Percentiles rank a stretch among this genome's conserved stretches.
Conservation (phyloP, 2,113 vertebrate species). For the Nansenia antarctica region DNA sequence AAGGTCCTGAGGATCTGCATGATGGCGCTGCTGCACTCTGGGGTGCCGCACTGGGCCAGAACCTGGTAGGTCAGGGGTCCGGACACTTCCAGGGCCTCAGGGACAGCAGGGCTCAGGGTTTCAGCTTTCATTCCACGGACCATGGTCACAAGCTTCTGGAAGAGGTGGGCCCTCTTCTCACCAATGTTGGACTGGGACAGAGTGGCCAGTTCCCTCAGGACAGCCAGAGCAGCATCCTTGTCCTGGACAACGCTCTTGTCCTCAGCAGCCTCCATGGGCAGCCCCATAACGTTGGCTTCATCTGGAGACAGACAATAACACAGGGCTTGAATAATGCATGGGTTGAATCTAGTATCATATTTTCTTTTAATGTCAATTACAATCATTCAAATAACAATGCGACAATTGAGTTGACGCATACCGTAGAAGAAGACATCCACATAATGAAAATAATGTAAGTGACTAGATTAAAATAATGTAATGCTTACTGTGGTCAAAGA, state of each 20-base stretch:
- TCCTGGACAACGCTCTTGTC: slow-evolving; percentile 71
- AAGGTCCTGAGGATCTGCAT: slow-evolving; percentile 82
- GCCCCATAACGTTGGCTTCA: slow-evolving; percentile 61
- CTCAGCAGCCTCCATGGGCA: slow-evolving; percentile 80
- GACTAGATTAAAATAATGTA: no score
- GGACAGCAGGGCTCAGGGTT: slow-evolving; percentile 65
- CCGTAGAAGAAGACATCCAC: no score
- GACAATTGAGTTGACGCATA: no score
- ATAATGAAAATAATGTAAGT: background rate
- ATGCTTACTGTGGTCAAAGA: slow-evolving; percentile 82
- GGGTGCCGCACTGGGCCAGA: slow-evolving; percentile 88
- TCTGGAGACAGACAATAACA: slow-evolving; percentile 66
- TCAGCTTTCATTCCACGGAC: slow-evolving; percentile 79
- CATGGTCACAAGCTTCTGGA: slow-evolving; percentile 82
- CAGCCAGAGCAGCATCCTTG: slow-evolving; percentile 73
- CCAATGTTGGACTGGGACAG: slow-evolving; percentile 80
- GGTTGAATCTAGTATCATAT: no score
- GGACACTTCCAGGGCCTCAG: slow-evolving; percentile 61
- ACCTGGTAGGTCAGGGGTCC: slow-evolving; percentile 85
- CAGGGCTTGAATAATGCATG: no score
- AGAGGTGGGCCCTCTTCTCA: slow-evolving; percentile 82
- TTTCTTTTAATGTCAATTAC: background rate
- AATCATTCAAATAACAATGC: no score
- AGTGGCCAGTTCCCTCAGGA: slow-evolving; percentile 79
- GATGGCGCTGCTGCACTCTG: slow-evolving; percentile 84